Percentiles rank a stretch among this genome's conserved stretches.
Conservation (phyloP, 2,113 vertebrate genomes). For the Laticauda colubrina region DNA sequence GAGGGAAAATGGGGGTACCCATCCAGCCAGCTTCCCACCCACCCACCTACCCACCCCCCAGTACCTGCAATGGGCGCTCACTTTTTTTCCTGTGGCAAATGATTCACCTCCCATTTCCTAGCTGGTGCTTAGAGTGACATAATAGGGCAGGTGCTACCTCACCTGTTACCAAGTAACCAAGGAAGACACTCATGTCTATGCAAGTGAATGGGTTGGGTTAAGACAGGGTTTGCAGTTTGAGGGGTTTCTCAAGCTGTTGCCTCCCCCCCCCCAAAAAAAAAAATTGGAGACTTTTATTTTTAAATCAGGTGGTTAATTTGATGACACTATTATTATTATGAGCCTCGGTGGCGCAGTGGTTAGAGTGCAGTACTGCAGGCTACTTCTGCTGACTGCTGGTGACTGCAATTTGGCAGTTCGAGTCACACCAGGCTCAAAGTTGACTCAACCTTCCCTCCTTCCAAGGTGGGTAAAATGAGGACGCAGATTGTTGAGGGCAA, state of each 20-base stretch:
- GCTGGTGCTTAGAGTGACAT: neutral
- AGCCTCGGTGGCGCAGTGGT: too few relatives aligned
- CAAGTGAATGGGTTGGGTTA: neutral
- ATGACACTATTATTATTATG: too few relatives aligned
- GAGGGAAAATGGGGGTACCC: too few relatives aligned
- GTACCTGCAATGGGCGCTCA: constrained; percentile 15
- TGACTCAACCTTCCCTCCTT: too few relatives aligned
- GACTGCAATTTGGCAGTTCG: too few relatives aligned
- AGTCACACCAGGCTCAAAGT: too few relatives aligned
- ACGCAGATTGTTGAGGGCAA: too few relatives aligned
- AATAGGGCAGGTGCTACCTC: constrained; percentile 9
- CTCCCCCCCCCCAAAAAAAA: fast-evolving
- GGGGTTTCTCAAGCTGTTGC: too few relatives aligned
- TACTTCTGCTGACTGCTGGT: too few relatives aligned
- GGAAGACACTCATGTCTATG: neutral
- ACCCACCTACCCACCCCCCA: neutral
- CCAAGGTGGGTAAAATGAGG: too few relatives aligned
- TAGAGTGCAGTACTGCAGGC: too few relatives aligned
- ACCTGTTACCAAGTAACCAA: constrained; percentile 24
- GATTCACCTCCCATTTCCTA: neutral
- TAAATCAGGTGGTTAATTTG: neutral
- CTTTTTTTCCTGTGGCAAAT: neutral
- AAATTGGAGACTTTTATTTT: neutral
- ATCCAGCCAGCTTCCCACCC: neutral
- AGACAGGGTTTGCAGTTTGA: fast-evolving